These are phyloP conservation scores for Anguilla obscura DNA, from an alignment of 2,797 vertebrate species.

Conservation along the genomic window DNA sequence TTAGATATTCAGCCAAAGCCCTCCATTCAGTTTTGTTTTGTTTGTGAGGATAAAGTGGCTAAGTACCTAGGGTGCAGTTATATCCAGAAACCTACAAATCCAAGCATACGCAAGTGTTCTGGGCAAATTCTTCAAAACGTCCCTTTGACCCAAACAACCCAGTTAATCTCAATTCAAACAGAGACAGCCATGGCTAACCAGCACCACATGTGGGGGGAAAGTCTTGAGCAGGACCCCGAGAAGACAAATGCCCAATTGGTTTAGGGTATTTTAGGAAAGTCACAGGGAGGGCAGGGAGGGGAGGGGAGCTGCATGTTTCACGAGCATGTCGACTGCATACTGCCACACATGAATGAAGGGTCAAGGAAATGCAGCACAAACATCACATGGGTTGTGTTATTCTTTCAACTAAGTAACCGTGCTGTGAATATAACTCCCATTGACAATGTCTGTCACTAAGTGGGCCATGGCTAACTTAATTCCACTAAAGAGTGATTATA, in stretches of 20 bases:
- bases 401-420: conserved; percentile 24
- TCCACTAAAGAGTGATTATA: neutral
- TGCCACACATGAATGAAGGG: conserved; percentile 3
- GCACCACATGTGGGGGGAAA: conserved; percentile 40
- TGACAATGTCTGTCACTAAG: conserved; percentile 31
- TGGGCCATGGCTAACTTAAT: neutral
- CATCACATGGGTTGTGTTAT: neutral
- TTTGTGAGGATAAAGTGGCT: neutral
- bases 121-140: neutral
- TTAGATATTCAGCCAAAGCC: neutral
- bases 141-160: conserved; percentile 25
- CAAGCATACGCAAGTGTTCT: neutral
- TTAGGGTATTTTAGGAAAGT: conserved; percentile 22
- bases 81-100: neutral
- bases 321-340: conserved; percentile 17
- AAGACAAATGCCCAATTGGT: conserved; percentile 31
- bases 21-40: neutral
- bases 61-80: neutral
- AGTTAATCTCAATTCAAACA: conserved; percentile 42
- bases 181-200: conserved; percentile 38
- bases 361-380: conserved; percentile 13
- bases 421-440: conserved; percentile 12
- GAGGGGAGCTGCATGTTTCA: neutral
- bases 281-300: neutral
- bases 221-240: conserved; percentile 27